These are phyloP conservation scores for Elanus axillaris DNA, from an alignment of 2,113 vertebrate genomes.

Conservation along the genomic window DNA sequence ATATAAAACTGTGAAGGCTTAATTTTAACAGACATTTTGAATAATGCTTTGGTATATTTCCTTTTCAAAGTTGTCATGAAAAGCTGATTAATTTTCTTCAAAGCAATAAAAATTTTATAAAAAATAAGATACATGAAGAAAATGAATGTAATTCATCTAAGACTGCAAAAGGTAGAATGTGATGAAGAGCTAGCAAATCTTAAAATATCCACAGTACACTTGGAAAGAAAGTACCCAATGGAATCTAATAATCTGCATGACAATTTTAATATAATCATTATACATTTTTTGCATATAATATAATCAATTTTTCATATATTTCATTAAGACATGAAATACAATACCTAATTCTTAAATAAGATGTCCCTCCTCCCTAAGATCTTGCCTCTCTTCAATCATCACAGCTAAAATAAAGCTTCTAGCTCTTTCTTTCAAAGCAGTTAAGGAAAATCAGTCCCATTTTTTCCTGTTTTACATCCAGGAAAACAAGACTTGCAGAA, in stretches of 20 bases:
- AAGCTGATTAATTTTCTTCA: background rate
- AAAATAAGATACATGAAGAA: background rate
- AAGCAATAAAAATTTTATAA: background rate
- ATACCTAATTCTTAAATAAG: background rate
- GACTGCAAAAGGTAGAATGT: background rate
- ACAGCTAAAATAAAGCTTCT: background rate
- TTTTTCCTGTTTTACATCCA: background rate
- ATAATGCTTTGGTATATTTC: background rate
- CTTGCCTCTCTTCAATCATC: background rate
- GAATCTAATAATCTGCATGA: background rate
- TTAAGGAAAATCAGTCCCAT: background rate
- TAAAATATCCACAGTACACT: background rate
- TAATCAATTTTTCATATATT: background rate
- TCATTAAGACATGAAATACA: background rate
- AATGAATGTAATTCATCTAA: background rate
- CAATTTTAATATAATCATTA: background rate
- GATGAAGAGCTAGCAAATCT: background rate
- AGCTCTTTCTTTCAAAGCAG: background rate
- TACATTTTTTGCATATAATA: background rate
- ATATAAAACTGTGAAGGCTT: background rate
- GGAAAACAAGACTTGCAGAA: background rate
- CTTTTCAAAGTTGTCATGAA: background rate
- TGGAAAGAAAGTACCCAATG: background rate
- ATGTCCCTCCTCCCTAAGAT: background rate
- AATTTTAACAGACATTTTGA: background rate